Percentiles rank a stretch among this genome's conserved stretches.
phyloP scores from a whole-genome alignment of 2,797 vertebrate genomes.

The Eutrigla gurnardus region DNA sequence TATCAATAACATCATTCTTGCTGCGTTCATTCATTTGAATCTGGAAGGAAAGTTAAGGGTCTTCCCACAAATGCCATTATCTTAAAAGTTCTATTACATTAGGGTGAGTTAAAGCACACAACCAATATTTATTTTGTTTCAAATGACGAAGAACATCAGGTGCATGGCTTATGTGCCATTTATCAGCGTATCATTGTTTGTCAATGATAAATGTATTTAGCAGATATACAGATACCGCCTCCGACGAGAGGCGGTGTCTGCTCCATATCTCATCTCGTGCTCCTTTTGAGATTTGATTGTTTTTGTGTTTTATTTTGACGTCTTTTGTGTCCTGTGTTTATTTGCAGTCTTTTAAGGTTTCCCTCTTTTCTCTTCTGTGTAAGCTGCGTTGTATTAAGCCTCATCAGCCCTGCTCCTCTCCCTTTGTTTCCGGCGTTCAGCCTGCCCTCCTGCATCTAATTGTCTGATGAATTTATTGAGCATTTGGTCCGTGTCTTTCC shows the following conservation, averaged over 20 bases:
- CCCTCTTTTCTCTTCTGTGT: too few relatives aligned
- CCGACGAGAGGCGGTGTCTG: slow-evolving; percentile 20
- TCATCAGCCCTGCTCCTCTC: too few relatives aligned
- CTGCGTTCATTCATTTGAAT: slow-evolving; percentile 53
- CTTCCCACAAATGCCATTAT: slow-evolving; percentile 63
- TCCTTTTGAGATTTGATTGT: too few relatives aligned
- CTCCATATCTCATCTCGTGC: slow-evolving; percentile 32
- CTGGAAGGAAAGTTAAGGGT: slow-evolving; percentile 52
- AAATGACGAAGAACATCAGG: slow-evolving; percentile 58
- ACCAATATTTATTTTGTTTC: slow-evolving; percentile 54
- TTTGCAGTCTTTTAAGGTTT: too few relatives aligned
- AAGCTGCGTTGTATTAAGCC: too few relatives aligned
- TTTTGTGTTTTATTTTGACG: too few relatives aligned
- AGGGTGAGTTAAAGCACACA: slow-evolving; percentile 41
- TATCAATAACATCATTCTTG: slow-evolving; percentile 61
- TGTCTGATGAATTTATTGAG: too few relatives aligned
- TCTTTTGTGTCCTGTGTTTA: too few relatives aligned
- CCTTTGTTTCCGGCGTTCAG: too few relatives aligned
- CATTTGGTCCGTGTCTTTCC: too few relatives aligned
- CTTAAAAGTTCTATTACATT: slow-evolving; percentile 59
- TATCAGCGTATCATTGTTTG: slow-evolving; percentile 28
- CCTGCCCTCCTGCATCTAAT: too few relatives aligned
- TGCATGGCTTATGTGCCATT: slow-evolving; percentile 38
- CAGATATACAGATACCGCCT: too few relatives aligned
- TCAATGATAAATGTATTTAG: background rate